phyloP scores from a whole-genome alignment of 2,113 vertebrate genomes.

The Bolborhynchus lineola region DNA sequence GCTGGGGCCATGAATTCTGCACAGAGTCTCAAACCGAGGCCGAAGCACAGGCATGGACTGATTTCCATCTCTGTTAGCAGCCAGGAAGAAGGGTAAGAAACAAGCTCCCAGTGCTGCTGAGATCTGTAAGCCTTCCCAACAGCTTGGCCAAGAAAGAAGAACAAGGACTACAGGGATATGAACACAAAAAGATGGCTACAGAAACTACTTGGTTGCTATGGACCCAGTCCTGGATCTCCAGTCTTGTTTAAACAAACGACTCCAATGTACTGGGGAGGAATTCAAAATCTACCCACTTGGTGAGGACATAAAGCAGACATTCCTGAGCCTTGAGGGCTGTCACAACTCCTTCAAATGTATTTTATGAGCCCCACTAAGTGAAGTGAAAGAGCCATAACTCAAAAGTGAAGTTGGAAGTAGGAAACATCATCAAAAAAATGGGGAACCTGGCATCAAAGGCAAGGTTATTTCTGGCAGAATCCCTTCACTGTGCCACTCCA shows the following conservation, averaged over 20 bases:
- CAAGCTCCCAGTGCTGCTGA: neutral
- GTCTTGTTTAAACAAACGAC: neutral
- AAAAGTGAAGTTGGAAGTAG: neutral
- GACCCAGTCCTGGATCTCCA: neutral
- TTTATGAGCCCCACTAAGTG: neutral
- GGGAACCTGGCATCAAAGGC: neutral
- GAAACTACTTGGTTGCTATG: neutral
- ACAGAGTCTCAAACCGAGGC: neutral
- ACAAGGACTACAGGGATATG: fast-evolving
- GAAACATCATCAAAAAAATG: neutral
- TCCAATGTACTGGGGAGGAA: neutral
- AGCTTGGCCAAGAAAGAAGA: neutral
- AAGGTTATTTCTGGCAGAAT: neutral
- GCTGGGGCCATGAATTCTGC: neutral
- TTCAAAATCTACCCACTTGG: neutral
- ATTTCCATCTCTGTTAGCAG: neutral
- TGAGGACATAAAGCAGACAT: neutral
- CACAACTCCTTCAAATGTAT: neutral
- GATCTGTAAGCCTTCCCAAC: neutral
- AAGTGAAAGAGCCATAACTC: neutral
- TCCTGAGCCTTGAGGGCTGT: neutral
- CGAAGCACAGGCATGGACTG: neutral
- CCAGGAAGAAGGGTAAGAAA: neutral
- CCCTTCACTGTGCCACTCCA: neutral
- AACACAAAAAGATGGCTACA: neutral